Evolutionary conservation across 1,140 invertebrate species (phyloP).

Genomic region (Cecropterus lyciades): DNA sequence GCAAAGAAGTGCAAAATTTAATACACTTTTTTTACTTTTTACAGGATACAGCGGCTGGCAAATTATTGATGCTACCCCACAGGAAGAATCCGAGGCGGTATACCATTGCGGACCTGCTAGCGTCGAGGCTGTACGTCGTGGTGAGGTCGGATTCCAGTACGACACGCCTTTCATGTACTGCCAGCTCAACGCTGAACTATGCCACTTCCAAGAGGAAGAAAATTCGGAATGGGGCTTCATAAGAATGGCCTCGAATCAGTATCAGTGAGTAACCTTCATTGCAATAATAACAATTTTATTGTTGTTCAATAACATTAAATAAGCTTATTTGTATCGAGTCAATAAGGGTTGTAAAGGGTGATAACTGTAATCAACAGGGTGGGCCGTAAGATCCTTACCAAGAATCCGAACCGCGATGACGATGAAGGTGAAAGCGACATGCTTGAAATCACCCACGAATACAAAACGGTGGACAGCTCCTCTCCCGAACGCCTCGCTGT

Average conservation of each 20-base stretch:
- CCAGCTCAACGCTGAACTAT: slow-evolving; percentile 92
- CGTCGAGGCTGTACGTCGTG: slow-evolving; percentile 89
- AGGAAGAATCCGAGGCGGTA: slow-evolving; percentile 88
- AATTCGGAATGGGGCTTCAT: slow-evolving; percentile 88
- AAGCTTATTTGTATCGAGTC: not conserved
- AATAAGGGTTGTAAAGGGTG: no score
- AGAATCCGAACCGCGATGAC: slow-evolving; percentile 86
- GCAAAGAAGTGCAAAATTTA: no score
- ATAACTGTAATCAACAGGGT: slow-evolving; percentile 84
- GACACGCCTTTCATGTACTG: slow-evolving; percentile 91
- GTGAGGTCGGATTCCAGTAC: slow-evolving; percentile 90
- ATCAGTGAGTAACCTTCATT: slow-evolving; percentile 85
- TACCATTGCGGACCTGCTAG: slow-evolving; percentile 90
- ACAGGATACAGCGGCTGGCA: slow-evolving; percentile 92
- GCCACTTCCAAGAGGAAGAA: slow-evolving; percentile 88
- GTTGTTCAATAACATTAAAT: no score
- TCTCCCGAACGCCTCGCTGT: slow-evolving; percentile 87
- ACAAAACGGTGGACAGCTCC: slow-evolving; percentile 89
- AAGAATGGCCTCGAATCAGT: slow-evolving; percentile 86
- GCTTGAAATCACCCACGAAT: slow-evolving; percentile 88
- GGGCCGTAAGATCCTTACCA: slow-evolving; percentile 90
- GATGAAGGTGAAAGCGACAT: slow-evolving; percentile 87
- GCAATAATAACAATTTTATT: no score
- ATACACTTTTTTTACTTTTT: slow-evolving; percentile 9
- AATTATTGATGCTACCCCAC: slow-evolving; percentile 91